phyloP scores from a whole-genome alignment of 2,888 invertebrate species.

The Coenonympha glycerion region DNA sequence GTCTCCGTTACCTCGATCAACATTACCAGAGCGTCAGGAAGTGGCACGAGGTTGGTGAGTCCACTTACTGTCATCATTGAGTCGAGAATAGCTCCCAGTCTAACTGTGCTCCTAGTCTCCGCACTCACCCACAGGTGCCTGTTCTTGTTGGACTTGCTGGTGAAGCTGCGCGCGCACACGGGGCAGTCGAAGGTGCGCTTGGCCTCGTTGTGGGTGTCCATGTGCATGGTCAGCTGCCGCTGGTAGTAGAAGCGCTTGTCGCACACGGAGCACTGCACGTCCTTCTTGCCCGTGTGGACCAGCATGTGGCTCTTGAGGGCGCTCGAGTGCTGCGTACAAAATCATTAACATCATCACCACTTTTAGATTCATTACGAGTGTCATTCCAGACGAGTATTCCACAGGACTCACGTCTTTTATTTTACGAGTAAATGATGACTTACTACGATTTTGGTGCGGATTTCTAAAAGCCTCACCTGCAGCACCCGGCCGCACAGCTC shows the following conservation, averaged over 20 bases:
- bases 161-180: slow-evolving; percentile 4
- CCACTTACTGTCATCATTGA: too few species aligned
- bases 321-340: not conserved
- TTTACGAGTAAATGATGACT: too few species aligned
- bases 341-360: not conserved
- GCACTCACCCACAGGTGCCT: slow-evolving; percentile 2
- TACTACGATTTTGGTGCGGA: not conserved
- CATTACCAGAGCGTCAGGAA: too few species aligned
- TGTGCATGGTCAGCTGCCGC: slow-evolving; percentile 5
- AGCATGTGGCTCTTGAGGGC: not conserved
- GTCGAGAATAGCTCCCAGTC: too few species aligned
- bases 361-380: too few species aligned
- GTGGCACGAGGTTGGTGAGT: too few species aligned
- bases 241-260: slow-evolving; percentile 4
- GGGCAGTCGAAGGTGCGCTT: slow-evolving; percentile 8
- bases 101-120: too few species aligned
- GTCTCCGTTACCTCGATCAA: too few species aligned
- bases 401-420: too few species aligned
- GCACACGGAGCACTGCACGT: not conserved
- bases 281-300: not conserved
- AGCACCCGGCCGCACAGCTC: slow-evolving; percentile 1
- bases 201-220: not conserved
- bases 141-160: slow-evolving; percentile 1
- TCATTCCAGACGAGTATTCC: too few species aligned
- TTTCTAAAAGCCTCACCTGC: not conserved